Evolutionary conservation across 35 echinoderm and acorn worm species (phyloP), one percentile per base, ranked within the genome.

Genomic region (Lytechinus variegatus): DNA sequence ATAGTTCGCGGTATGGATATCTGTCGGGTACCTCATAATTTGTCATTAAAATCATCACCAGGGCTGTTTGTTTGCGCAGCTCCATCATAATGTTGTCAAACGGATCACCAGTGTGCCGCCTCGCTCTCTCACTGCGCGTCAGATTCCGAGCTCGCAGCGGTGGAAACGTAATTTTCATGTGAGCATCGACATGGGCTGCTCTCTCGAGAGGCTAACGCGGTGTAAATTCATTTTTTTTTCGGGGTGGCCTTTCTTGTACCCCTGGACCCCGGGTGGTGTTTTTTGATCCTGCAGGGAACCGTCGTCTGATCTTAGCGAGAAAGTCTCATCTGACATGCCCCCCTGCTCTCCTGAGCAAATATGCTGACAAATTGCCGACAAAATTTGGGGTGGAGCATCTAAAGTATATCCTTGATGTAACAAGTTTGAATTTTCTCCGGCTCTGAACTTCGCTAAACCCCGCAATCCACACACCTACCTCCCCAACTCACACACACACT

Each of bases 31-130:
- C 9, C 52, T 93, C 92, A 28, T 79, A 90, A 54, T 90, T 90
- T 54, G 52, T 90, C 88, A 90, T 90, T 90, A 90, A 90, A 24
- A 93, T 93, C 92, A 93, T 93, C 92, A 54, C 92, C 92, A 93
- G 27, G 92, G n/a, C 92, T 93, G 92, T 93, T 93, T 93, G 92
- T 93, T 93, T 93, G 92, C 92, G 16, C 92, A 93, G 54, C 92
- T 55, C 88, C 9, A 93, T 93, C 92, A 93, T 93, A 93, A 93
- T 93, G 92, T 93, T 93, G 52, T 93, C 54, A 57, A 93, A 93
- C 88, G 88, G 29, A 90, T 90, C 88, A 33, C 52, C 16, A 29
- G 28, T 14, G 4, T 79, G 66, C 66, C 66, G 66, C 19, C 88
- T 54, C 53, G n/a, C 54, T 27, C 92, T 13, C 92, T 13, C 92